Percentiles rank a stretch among this genome's conserved stretches.
Evolutionary conservation across 2,113 vertebrate species (phyloP).

Genomic region (Cyprinodon brontotheroides): DNA sequence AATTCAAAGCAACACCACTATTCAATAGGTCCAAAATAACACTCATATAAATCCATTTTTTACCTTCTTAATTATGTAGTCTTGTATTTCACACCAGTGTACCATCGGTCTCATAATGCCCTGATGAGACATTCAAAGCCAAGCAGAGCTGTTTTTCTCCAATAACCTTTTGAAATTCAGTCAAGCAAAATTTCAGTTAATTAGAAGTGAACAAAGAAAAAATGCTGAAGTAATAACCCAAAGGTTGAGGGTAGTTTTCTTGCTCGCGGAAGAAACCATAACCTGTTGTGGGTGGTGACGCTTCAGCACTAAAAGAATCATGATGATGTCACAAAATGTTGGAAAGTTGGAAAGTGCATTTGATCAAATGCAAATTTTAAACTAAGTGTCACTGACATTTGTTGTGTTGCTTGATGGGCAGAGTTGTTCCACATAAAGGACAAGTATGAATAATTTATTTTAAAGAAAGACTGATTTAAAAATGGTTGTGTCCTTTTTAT

Average conservation of each 20-base stretch:
- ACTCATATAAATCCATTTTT: constrained; percentile 19
- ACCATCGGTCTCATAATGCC: constrained; percentile 62
- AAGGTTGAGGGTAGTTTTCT: constrained; percentile 52
- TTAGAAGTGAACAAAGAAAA: constrained; percentile 72
- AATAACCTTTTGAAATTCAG: constrained; percentile 74
- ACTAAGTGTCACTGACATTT: neutral
- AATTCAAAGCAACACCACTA: neutral
- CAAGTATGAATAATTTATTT: neutral
- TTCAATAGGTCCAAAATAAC: neutral
- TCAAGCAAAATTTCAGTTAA: constrained; percentile 75
- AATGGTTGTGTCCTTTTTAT: neutral
- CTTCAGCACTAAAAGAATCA: constrained; percentile 10
- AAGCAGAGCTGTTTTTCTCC: constrained; percentile 55
- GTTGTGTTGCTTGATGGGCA: neutral
- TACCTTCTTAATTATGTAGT: constrained; percentile 49
- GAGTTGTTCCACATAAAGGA: neutral
- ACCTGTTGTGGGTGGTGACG: constrained; percentile 38
- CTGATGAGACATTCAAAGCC: constrained; percentile 66
- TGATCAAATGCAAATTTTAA: neutral
- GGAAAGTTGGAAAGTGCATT: neutral
- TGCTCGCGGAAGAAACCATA: constrained; percentile 54
- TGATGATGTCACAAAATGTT: neutral
- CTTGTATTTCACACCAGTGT: constrained; percentile 45
- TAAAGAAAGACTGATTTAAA: neutral
- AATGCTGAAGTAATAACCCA: constrained; percentile 46